These are phyloP conservation scores for Etheostoma cragini DNA, from an alignment of 2,113 vertebrate genomes.

Conservation along the genomic window DNA sequence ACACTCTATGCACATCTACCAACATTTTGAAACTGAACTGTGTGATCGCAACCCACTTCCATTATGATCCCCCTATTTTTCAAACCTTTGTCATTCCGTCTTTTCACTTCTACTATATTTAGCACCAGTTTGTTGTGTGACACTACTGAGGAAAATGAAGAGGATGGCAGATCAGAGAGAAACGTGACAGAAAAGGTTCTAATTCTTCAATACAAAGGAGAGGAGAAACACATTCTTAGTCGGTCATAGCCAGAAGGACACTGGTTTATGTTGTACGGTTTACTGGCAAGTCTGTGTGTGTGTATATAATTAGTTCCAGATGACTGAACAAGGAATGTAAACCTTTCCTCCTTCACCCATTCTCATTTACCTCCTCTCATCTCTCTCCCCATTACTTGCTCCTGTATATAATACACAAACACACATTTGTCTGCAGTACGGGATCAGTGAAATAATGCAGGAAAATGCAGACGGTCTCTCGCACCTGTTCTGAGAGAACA, in stretches of 20 bases:
- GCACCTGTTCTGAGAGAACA: slow-evolving; percentile 47
- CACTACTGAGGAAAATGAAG: slow-evolving; percentile 7
- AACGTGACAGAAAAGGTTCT: background rate
- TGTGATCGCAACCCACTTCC: slow-evolving; percentile 17
- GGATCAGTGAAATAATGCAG: slow-evolving; percentile 70
- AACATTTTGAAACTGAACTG: slow-evolving; percentile 36
- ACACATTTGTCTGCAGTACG: slow-evolving; percentile 61
- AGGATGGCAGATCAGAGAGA: slow-evolving; percentile 8
- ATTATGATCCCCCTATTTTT: background rate
- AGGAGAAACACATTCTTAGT: background rate
- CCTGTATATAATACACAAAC: slow-evolving; percentile 12
- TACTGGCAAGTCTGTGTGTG: background rate
- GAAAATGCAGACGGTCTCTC: slow-evolving; percentile 59
- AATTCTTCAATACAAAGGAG: slow-evolving; percentile 14
- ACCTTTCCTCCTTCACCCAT: slow-evolving; percentile 22
- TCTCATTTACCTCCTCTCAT: slow-evolving; percentile 46
- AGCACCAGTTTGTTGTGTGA: slow-evolving; percentile 8
- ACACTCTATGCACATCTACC: slow-evolving; percentile 34
- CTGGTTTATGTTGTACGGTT: background rate
- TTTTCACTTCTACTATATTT: slow-evolving; percentile 36
- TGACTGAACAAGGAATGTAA: slow-evolving; percentile 65
- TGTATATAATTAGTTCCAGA: slow-evolving; percentile 75
- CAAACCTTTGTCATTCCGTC: background rate
- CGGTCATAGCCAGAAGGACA: slow-evolving; percentile 20
- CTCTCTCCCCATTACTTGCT: slow-evolving; percentile 34